Evolutionary conservation across 2,113 vertebrate species (phyloP).

Genomic region (Rostratula benghalensis): DNA sequence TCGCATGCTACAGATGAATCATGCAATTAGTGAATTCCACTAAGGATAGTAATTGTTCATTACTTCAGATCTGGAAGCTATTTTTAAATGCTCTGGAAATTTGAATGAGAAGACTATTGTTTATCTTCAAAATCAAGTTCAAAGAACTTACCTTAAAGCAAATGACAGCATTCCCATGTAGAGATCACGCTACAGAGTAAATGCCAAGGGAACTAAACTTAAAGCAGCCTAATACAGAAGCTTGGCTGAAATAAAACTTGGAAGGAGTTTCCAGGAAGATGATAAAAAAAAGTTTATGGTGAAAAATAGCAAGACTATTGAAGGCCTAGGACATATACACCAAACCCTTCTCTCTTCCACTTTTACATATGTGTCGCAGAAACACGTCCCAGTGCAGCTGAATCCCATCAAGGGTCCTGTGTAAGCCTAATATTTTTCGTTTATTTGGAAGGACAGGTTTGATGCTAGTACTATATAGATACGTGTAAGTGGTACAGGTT

Average conservation of each 20-base stretch:
- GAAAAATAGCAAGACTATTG: neutral
- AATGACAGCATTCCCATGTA: conserved; percentile 4
- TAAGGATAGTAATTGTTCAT: conserved; percentile 25
- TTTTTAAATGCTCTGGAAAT: conserved; percentile 27
- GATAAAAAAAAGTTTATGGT: neutral
- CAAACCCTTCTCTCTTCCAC: neutral
- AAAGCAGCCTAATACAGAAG: neutral
- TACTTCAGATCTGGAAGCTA: conserved; percentile 53
- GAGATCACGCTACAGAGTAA: neutral
- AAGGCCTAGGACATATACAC: neutral
- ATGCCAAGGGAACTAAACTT: neutral
- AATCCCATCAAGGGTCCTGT: neutral
- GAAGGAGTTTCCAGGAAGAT: neutral
- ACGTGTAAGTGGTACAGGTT: neutral
- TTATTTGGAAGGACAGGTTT: neutral
- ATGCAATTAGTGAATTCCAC: conserved; percentile 48
- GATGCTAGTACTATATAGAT: neutral
- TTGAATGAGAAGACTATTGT: conserved; percentile 13
- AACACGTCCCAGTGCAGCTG: neutral
- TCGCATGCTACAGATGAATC: conserved; percentile 5
- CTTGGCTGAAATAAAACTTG: neutral
- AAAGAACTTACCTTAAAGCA: conserved; percentile 52
- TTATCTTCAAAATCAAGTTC: conserved; percentile 49
- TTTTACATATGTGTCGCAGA: neutral
- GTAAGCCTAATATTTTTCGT: neutral